phyloP scores from a whole-genome alignment of 37 sponge, comb jelly and placozoan species.

The Amphimedon queenslandica region DNA sequence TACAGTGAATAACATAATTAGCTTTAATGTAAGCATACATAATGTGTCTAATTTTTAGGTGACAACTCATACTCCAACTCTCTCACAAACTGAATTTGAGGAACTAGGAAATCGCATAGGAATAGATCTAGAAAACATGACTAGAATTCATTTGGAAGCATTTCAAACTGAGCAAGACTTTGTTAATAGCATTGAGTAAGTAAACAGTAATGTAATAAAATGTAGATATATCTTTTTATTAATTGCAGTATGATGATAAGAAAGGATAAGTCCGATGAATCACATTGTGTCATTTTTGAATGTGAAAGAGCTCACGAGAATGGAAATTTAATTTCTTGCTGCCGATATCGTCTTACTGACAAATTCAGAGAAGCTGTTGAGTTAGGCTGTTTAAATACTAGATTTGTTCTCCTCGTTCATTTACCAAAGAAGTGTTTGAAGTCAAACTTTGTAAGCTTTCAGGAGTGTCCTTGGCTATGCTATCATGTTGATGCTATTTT shows the following conservation, averaged over 20 bases:
- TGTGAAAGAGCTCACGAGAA: not conserved
- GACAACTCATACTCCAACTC: not conserved
- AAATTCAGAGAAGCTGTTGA: not conserved
- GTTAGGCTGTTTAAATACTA: constrained; percentile 6
- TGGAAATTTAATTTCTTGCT: not conserved
- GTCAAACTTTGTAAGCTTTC: constrained; percentile 56
- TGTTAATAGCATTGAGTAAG: not conserved
- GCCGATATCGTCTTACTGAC: not conserved
- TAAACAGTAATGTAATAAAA: too few species aligned
- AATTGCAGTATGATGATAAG: not conserved
- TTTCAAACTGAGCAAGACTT: not conserved
- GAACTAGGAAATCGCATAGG: not conserved
- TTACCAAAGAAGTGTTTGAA: constrained; percentile 32
- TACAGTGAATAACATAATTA: too few species aligned
- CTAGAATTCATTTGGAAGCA: not conserved
- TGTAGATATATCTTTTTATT: too few species aligned
- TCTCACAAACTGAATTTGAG: not conserved
- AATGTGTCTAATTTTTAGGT: not conserved
- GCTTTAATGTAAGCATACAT: too few species aligned
- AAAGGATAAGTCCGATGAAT: not conserved
- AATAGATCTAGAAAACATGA: not conserved
- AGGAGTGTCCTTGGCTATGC: constrained; percentile 71
- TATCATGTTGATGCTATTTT: constrained; percentile 64
- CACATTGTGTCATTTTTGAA: not conserved
- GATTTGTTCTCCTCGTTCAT: constrained; percentile 48